Percentiles rank a stretch among this genome's conserved stretches.
Evolutionary conservation across 2,797 vertebrate species (phyloP).

Genomic region (Pantherophis alleghaniensis): DNA sequence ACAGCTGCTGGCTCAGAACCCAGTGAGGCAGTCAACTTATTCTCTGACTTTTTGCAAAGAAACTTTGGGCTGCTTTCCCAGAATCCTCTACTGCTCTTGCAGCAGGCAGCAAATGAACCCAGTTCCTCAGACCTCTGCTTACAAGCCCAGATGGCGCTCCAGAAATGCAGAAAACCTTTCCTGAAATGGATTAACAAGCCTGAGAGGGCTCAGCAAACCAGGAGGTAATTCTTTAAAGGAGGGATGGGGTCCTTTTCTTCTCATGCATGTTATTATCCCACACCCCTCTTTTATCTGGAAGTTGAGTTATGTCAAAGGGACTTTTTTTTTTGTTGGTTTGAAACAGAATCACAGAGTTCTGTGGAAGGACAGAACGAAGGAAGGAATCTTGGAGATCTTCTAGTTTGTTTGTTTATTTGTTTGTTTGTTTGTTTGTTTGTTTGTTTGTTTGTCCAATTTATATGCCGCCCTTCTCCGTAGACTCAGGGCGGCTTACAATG

Average conservation of each 20-base stretch:
- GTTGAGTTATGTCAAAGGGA: background rate
- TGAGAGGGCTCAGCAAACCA: background rate
- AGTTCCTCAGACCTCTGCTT: constrained; percentile 59
- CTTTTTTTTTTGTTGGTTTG: background rate
- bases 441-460: too few species aligned
- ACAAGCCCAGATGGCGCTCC: constrained; percentile 68
- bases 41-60: constrained; percentile 73
- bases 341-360: background rate
- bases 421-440: too few species aligned
- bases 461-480: too few species aligned
- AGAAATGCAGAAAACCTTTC: constrained; percentile 40
- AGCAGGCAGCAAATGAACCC: constrained; percentile 83
- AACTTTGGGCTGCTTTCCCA: constrained; percentile 74
- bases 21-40: constrained; percentile 54
- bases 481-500: too few species aligned
- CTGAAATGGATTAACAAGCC: constrained; percentile 70
- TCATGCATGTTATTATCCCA: too few species aligned
- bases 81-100: constrained; percentile 79
- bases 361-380: too few species aligned
- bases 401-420: too few species aligned
- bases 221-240: background rate
- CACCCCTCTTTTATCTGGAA: background rate
- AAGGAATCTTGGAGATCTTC: background rate
- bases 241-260: too few species aligned
- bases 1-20: background rate